Base-by-base conservation (phyloP, 2,888 invertebrate genomes). In the Standfussiana lucernea region DNA sequence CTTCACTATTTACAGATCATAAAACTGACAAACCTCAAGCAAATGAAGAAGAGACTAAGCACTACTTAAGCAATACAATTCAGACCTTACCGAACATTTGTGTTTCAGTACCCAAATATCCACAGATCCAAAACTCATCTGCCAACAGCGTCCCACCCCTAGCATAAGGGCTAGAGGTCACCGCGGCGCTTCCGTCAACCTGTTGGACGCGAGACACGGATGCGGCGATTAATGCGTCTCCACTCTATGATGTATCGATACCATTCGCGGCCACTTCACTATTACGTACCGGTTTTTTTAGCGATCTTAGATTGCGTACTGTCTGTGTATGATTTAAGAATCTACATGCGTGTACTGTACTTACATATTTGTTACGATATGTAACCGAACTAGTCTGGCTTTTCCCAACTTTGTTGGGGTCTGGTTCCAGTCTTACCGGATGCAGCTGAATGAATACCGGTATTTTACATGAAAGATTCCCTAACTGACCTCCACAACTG, bases 181-280 rank as follows among this genome's bases (percentile, higher is more conserved):
- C 71, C 28, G 71, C 77, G 42, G 68, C 64, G 72, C 79, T 83
- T 89, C 86, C 83, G 86, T 87, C 86, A 89, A 87, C 87, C 87
- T 87, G 87, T 89, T 89, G 87, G 77, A 79, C 78, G 77, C 53
- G 47, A 53, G 69, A 73, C 82, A 71, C 61, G 61, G 80, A 77
- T 85, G 82, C 74, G 62, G 79, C 85, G 87, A 83, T 85, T 88
- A 88, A 88, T 87, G 88, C 87, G 85, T 82, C 73, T 82, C 83
- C 80, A 75, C 85, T 74, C 85, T 85, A 85, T 87, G 86, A 89
- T 79, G 69, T 80, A 89, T 85, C 79, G 86, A 82, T 67, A 77
- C 75, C 75, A 82, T 77, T 61, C 77, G 65, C 77, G 50, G 24
- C 40, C 67, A 42, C 77, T 37, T 82, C 77, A 82, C 78, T 77